Evolutionary conservation across 2,113 vertebrate species (phyloP).

Genomic region (Felis catus): DNA sequence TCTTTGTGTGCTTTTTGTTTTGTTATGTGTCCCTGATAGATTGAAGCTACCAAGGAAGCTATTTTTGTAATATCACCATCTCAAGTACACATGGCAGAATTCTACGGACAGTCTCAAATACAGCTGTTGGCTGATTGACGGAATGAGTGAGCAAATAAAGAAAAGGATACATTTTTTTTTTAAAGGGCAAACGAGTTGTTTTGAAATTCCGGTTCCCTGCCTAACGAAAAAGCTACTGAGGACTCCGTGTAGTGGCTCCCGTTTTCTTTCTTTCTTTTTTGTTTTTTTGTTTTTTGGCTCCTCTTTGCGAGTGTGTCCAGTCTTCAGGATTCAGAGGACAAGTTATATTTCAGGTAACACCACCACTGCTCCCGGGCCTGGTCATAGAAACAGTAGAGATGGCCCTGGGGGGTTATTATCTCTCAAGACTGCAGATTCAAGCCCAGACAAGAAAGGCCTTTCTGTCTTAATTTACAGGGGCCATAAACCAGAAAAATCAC

Average conservation of each 20-base stretch:
- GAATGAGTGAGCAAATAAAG: not conserved
- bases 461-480: not conserved
- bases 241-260: rapidly evolving
- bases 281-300: not conserved
- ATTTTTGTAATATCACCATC: not conserved
- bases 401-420: not conserved
- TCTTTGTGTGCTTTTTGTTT: not conserved
- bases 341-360: not conserved
- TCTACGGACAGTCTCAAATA: not conserved
- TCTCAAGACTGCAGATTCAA: not conserved
- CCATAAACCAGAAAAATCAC: not conserved
- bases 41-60: not conserved
- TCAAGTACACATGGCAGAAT: not conserved
- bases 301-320: not conserved
- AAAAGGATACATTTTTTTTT: not conserved
- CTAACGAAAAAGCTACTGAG: not conserved
- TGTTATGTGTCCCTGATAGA: not conserved
- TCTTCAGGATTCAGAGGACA: not conserved
- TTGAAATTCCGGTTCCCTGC: not conserved
- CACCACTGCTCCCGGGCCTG: not conserved
- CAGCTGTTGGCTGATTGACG: not conserved
- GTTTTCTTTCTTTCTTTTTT: not conserved
- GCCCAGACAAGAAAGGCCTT: not conserved
- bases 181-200: not conserved
- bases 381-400: not conserved